phyloP scores from a whole-genome alignment of 1,140 invertebrate species.

The Drosophila nigrodunni region DNA sequence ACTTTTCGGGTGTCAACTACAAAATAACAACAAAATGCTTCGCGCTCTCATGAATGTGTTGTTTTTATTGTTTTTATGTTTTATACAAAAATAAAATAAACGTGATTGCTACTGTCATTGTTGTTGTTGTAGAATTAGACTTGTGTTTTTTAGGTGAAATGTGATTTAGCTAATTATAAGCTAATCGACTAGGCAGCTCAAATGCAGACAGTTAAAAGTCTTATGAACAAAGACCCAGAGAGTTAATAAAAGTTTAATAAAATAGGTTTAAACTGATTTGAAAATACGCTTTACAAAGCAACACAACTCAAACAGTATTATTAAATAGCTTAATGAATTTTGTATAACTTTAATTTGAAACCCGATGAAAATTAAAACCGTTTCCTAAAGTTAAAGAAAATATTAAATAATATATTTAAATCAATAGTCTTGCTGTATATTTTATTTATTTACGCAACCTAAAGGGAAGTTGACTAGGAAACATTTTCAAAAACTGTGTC shows the following conservation, averaged over 20 bases:
- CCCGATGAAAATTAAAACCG: too few species aligned
- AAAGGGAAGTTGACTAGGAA: background rate
- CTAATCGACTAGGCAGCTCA: slow-evolving; percentile 8
- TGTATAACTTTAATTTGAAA: too few species aligned
- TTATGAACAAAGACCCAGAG: background rate
- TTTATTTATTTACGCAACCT: too few species aligned
- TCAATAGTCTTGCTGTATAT: too few species aligned
- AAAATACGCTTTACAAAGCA: too few species aligned
- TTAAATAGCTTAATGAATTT: too few species aligned
- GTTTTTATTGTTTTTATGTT: slow-evolving; percentile 25
- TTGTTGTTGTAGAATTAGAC: slow-evolving; percentile 33
- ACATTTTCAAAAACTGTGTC: background rate
- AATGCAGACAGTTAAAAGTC: background rate
- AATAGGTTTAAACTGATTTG: too few species aligned
- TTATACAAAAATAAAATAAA: slow-evolving; percentile 30
- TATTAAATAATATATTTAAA: too few species aligned
- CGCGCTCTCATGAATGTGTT: slow-evolving; percentile 66
- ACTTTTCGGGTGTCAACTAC: slow-evolving; percentile 74
- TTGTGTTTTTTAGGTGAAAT: slow-evolving; percentile 23
- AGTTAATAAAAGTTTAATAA: too few species aligned
- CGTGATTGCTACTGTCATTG: slow-evolving; percentile 54
- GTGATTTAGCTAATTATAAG: slow-evolving; percentile 26
- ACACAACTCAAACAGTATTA: too few species aligned
- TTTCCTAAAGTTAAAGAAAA: too few species aligned
- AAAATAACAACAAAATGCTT: slow-evolving; percentile 79